Conservation (phyloP, 1,140 invertebrate genomes). For the Brachionus rotundiformis region DNA sequence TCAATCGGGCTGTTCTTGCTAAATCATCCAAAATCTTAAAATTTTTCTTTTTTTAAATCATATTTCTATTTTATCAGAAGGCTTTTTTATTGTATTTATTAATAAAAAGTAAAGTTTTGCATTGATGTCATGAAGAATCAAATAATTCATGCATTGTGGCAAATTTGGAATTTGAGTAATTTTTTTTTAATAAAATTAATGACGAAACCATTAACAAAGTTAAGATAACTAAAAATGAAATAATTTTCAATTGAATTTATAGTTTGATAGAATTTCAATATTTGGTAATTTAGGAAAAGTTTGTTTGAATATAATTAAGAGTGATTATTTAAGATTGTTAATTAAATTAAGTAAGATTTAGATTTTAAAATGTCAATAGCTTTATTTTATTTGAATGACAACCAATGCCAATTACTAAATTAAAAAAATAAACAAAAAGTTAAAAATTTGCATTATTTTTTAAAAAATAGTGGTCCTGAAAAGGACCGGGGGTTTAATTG, state of each 20-base stretch:
- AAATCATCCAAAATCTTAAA: not conserved
- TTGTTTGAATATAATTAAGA: too few relatives aligned
- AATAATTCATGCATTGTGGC: not conserved
- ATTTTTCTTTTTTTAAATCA: constrained; percentile 3
- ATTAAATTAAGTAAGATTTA: not conserved
- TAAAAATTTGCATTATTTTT: not conserved
- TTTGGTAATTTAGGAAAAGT: too few relatives aligned
- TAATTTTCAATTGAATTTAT: not conserved
- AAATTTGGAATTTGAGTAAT: not conserved
- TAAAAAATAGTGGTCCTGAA: constrained; percentile 23
- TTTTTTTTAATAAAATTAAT: not conserved
- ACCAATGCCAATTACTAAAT: not conserved
- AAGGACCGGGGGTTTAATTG: constrained; percentile 27
- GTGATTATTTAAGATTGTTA: too few relatives aligned
- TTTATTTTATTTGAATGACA: not conserved
- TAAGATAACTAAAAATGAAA: not conserved
- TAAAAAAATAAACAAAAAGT: not conserved
- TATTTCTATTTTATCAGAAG: constrained; percentile 38
- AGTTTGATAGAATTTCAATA: too few relatives aligned
- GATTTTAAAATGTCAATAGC: not conserved
- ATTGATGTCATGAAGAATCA: not conserved
- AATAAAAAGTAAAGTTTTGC: constrained; percentile 26
- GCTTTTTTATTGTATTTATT: constrained; percentile 31
- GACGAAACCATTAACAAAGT: not conserved
- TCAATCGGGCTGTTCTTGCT: constrained; percentile 46